phyloP scores from a whole-genome alignment of 2,888 invertebrate species.

The Amphipoea lucens region DNA sequence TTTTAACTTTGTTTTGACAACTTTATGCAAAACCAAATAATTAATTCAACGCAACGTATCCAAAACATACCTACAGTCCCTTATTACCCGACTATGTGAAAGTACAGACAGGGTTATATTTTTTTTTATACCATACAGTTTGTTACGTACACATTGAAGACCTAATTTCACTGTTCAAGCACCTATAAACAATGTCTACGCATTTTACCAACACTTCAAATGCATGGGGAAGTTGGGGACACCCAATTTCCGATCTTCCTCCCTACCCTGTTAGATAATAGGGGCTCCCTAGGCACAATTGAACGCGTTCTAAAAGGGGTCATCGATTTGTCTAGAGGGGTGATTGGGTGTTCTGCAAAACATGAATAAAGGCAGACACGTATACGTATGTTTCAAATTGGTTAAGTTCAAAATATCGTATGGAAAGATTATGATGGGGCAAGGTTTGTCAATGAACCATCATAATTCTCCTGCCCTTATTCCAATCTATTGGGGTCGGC shows the following conservation, averaged over 20 bases:
- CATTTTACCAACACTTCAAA: not conserved
- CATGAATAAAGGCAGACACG: not conserved
- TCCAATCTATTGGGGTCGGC: not conserved
- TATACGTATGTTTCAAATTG: not conserved
- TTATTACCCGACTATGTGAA: not conserved
- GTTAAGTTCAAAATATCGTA: not conserved
- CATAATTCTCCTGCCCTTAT: not conserved
- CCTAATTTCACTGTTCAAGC: constrained; percentile 4
- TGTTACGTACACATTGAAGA: not conserved
- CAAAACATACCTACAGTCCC: not conserved
- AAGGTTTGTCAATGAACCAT: too few species aligned
- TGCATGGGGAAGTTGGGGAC: not conserved
- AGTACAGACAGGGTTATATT: not conserved
- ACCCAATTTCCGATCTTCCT: constrained; percentile 2
- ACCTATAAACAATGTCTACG: not conserved
- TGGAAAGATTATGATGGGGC: not conserved
- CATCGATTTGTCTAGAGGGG: constrained; percentile 27
- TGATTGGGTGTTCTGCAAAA: not conserved
- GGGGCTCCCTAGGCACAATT: constrained; percentile 11
- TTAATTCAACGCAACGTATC: not conserved
- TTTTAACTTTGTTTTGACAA: not conserved
- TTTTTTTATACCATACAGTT: not conserved
- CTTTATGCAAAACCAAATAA: not conserved
- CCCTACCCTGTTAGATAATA: constrained; percentile 6
- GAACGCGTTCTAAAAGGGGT: constrained; percentile 32